phyloP scores from a whole-genome alignment of 2,888 invertebrate species.

The Caenorhabditis plicata region DNA sequence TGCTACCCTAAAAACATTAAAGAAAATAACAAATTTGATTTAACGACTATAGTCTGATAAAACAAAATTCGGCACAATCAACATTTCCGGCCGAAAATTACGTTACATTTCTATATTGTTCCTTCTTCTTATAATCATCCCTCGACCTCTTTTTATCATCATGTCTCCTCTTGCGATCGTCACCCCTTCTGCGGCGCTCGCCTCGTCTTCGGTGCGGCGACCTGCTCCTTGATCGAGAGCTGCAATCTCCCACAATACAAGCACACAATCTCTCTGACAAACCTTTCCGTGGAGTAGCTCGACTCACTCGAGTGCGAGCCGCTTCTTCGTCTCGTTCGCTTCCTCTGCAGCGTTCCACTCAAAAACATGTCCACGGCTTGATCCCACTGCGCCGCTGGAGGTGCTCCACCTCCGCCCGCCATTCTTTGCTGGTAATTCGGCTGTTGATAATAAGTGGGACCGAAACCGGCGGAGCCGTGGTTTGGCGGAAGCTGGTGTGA shows the following conservation, averaged over 20 bases:
- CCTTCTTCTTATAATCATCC: neutral
- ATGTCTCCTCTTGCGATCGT: conserved; percentile 9
- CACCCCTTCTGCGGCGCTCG: conserved; percentile 13
- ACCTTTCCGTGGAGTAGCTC: conserved; percentile 13
- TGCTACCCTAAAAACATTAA: too few relatives aligned
- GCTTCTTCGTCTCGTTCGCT: conserved; percentile 15
- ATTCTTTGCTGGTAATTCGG: conserved; percentile 14
- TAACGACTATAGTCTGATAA: too few relatives aligned
- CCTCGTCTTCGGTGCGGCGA: conserved; percentile 13
- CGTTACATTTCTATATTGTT: too few relatives aligned
- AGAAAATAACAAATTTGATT: too few relatives aligned
- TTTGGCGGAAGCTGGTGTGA: conserved; percentile 26
- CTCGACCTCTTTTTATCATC: conserved; percentile 1
- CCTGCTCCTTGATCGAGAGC: conserved; percentile 23
- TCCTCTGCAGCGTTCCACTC: conserved; percentile 4
- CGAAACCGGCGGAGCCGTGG: conserved; percentile 42
- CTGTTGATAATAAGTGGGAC: too few relatives aligned
- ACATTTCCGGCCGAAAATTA: too few relatives aligned
- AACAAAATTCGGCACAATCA: too few relatives aligned
- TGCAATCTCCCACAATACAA: too few relatives aligned
- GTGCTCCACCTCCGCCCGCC: conserved; percentile 11
- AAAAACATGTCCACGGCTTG: conserved; percentile 33
- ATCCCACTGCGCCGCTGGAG: conserved; percentile 25
- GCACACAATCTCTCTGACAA: too few relatives aligned
- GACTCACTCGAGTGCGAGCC: conserved; percentile 31